Evolutionary conservation across 2,797 vertebrate species (phyloP).

Genomic region (Botia kubotai): DNA sequence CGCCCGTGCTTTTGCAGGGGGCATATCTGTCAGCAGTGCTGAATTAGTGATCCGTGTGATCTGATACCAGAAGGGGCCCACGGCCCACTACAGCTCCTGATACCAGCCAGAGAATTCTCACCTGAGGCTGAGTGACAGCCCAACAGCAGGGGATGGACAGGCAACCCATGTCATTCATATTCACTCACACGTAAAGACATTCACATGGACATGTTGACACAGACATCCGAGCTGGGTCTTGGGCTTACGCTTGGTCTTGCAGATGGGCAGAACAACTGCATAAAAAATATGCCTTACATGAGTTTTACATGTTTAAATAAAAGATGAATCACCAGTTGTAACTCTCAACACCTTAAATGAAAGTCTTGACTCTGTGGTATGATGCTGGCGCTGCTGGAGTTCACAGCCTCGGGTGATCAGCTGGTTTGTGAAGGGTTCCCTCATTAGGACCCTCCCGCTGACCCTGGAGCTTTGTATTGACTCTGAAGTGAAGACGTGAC

Average conservation of each 20-base stretch:
- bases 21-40: conserved; percentile 60
- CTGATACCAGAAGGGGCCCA: conserved; percentile 64
- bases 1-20: conserved; percentile 47
- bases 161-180: conserved; percentile 59
- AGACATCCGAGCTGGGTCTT: conserved; percentile 41
- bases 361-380: conserved; percentile 45
- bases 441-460: conserved; percentile 59
- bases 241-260: conserved; percentile 8
- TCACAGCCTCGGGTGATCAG: conserved; percentile 34
- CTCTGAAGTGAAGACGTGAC: conserved; percentile 63
- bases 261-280: conserved; percentile 10
- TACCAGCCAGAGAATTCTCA: conserved; percentile 66
- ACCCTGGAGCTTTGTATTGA: conserved; percentile 58
- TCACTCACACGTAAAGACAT: conserved; percentile 57
- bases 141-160: conserved; percentile 65
- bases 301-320: neutral
- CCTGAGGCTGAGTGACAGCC: conserved; percentile 74
- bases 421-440: conserved; percentile 42
- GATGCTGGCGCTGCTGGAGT: conserved; percentile 12
- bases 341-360: conserved; percentile 40
- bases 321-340: conserved; percentile 45
- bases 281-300: neutral
- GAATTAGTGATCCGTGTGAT: conserved; percentile 78
- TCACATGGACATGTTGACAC: conserved; percentile 52
- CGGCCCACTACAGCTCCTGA: conserved; percentile 44